A percentile compares a stretch with the other conserved stretches of the same genome.
Conservation (phyloP, 2,888 invertebrate species). For the Serripes groenlandicus region DNA sequence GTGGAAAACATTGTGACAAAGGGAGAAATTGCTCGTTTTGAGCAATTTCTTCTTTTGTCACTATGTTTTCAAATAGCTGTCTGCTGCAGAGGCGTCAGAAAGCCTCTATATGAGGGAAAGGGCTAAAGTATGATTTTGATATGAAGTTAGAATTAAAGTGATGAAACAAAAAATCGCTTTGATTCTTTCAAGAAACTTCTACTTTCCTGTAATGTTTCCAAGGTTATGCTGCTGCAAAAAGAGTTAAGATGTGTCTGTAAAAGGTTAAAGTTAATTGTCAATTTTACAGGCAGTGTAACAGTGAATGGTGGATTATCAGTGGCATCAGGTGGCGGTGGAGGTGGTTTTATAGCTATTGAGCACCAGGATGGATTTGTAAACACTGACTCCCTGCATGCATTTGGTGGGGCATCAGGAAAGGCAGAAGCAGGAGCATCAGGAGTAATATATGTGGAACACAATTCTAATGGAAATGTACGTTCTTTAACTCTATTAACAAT, state of each 20-base stretch:
- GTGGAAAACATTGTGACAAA: not conserved
- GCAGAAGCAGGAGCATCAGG: conserved; percentile 73
- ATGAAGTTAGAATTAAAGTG: too few relatives aligned
- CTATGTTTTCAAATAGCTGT: not conserved
- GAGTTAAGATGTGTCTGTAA: too few relatives aligned
- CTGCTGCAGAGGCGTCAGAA: too few relatives aligned
- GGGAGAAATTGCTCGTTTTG: not conserved
- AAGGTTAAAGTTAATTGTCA: too few relatives aligned
- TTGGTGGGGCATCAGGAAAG: conserved; percentile 63
- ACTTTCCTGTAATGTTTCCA: too few relatives aligned
- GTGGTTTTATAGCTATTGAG: conserved; percentile 72
- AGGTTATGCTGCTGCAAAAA: too few relatives aligned
- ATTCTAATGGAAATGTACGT: not conserved
- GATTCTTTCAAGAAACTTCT: too few relatives aligned
- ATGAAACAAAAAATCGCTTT: too few relatives aligned
- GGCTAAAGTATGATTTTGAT: too few relatives aligned
- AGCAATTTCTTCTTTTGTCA: not conserved
- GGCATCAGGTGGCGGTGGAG: conserved; percentile 74
- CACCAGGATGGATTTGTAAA: conserved; percentile 65
- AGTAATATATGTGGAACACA: conserved; percentile 65
- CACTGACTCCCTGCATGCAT: conserved; percentile 53
- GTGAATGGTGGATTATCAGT: conserved; percentile 66
- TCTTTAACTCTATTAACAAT: too few relatives aligned
- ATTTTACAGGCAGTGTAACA: not conserved
- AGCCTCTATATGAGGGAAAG: too few relatives aligned